Evolutionary conservation across 2,888 invertebrate species (phyloP), one percentile per base, ranked within the genome.

Genomic region (Microctonus hyperodae): DNA sequence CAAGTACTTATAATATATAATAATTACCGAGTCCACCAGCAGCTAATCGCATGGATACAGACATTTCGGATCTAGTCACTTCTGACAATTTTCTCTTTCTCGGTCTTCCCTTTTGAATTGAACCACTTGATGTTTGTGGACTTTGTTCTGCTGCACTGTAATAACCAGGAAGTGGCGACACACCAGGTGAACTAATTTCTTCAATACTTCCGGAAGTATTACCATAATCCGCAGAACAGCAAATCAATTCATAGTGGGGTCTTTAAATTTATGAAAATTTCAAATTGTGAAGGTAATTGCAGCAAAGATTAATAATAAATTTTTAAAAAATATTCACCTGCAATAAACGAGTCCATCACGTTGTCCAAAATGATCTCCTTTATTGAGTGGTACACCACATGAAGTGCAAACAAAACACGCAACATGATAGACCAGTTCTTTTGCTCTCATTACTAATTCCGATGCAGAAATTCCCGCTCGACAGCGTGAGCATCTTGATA

Each of bases 321-420:
- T 20, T 20, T 7, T 7, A 7, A 40, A 33, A 35, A 16, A 25
- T 37, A 23, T 56, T 79, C 75, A 82, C 81, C 83, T 87, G 86
- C 91, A 92, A 83, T 91, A 91, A 69, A 95, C 90, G 70, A 93
- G 87, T 60, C 92, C 91, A 73, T 92, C 92, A 70, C 92, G 88
- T 89, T 96, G 92, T 33, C 96, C 96, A 83, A 96, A 97, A 76
- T 94, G 92, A 80, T 97, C 96, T 23, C 96, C 96, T 79, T 95
- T 93, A 69, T 92, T 91, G 70, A 97, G 87, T 61, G 91, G 89
- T 44, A 90, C 88, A 58, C 93, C 92, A 83, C 97, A 96, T 48
- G 93, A 90, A 65, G 90, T 89, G 83, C 96, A 96, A 37, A 93
- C 91, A 87, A 97, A 97, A 85, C 96, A 97, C 73, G 91, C 89